These are phyloP conservation scores for Saxidomus purpurata DNA, from an alignment of 1,140 invertebrate species.

Conservation along the genomic window DNA sequence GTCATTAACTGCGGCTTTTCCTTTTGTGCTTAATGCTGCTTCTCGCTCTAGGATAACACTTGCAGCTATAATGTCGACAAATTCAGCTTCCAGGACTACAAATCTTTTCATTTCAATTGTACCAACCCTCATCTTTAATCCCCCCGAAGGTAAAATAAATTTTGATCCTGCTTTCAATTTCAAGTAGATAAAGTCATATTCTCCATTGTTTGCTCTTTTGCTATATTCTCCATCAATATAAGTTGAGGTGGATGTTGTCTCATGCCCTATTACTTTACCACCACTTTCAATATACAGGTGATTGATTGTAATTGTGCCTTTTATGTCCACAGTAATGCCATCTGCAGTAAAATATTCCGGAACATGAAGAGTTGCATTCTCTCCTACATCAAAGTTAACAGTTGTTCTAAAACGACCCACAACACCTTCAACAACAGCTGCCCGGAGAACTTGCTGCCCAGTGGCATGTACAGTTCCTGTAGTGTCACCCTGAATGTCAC, in stretches of 20 bases:
- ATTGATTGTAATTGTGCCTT: slow-evolving; percentile 77
- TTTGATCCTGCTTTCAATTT: slow-evolving; percentile 73
- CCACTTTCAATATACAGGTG: slow-evolving; percentile 74
- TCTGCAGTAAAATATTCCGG: slow-evolving; percentile 75
- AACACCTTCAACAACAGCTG: slow-evolving; percentile 74
- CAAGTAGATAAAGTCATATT: slow-evolving; percentile 69
- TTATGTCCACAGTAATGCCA: slow-evolving; percentile 69
- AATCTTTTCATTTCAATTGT: slow-evolving; percentile 77
- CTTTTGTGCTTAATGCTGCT: slow-evolving; percentile 73
- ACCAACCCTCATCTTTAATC: slow-evolving; percentile 70
- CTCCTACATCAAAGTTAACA: slow-evolving; percentile 73
- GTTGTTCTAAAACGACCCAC: slow-evolving; percentile 65
- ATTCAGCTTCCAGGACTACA: slow-evolving; percentile 71
- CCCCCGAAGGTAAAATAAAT: slow-evolving; percentile 71
- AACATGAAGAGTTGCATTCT: slow-evolving; percentile 73
- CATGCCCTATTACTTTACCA: slow-evolving; percentile 69
- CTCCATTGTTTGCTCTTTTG: slow-evolving; percentile 66
- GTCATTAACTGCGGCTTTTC: slow-evolving; percentile 53
- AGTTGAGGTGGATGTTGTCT: slow-evolving; percentile 73
- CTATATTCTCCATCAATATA: slow-evolving; percentile 70
- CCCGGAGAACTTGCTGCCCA: slow-evolving; percentile 70
- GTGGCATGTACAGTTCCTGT: slow-evolving; percentile 73
- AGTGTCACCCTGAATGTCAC: slow-evolving; percentile 74
- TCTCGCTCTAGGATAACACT: slow-evolving; percentile 74
- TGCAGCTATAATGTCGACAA: slow-evolving; percentile 71